Conservation (phyloP, 2,888 invertebrate species). For the Melanargia galathea region DNA sequence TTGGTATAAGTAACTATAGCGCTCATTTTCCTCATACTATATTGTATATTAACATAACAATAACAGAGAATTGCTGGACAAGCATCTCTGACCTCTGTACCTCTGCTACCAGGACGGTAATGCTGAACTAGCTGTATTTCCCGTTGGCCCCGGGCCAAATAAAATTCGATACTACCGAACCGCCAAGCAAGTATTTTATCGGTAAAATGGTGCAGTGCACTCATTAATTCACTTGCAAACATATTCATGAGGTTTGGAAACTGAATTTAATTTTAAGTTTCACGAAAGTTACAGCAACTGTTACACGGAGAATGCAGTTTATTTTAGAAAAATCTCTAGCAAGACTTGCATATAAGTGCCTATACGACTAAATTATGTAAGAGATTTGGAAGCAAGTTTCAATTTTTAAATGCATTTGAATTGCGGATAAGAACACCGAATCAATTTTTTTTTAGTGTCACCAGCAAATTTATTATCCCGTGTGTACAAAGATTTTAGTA, state of each 20-base stretch:
- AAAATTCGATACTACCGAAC: slow-evolving; percentile 29
- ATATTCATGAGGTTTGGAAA: slow-evolving; percentile 5
- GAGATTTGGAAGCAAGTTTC: too few species aligned
- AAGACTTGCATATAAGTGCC: too few species aligned
- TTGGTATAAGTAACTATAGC: slow-evolving; percentile 5
- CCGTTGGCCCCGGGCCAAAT: slow-evolving; percentile 31
- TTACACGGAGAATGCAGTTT: too few species aligned
- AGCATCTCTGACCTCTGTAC: slow-evolving; percentile 7
- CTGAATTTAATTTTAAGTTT: not conserved
- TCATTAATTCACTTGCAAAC: not conserved
- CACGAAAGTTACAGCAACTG: not conserved
- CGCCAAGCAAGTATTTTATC: slow-evolving; percentile 19
- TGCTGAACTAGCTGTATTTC: slow-evolving; percentile 20
- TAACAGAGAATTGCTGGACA: not conserved
- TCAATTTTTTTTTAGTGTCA: too few species aligned
- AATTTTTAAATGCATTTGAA: too few species aligned
- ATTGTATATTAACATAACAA: slow-evolving; percentile 11
- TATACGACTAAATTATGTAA: too few species aligned
- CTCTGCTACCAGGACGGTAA: slow-evolving; percentile 6
- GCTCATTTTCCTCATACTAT: not conserved
- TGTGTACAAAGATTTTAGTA: too few species aligned
- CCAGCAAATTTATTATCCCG: too few species aligned
- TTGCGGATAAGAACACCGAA: too few species aligned
- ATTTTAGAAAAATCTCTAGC: too few species aligned
- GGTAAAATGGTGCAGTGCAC: slow-evolving; percentile 3